Base-by-base conservation (phyloP, 2,888 invertebrate species). In the Harmothoe impar region DNA sequence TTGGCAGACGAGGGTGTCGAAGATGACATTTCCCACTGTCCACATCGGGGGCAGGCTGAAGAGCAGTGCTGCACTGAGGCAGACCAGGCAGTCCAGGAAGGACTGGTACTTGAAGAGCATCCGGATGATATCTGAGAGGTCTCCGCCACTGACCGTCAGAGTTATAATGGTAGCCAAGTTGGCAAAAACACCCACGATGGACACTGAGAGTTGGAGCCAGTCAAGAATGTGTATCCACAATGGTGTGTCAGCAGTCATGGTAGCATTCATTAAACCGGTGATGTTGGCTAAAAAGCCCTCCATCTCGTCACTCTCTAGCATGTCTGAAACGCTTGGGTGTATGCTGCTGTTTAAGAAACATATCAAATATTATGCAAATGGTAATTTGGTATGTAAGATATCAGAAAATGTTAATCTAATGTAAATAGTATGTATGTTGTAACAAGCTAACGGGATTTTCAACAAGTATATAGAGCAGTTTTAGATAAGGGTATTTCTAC, bases 51-150 rank as follows among this genome's bases (percentile, higher is more conserved):
- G 35, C 25, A 77, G 43, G 23, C 77, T 77, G 31, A 89, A 77
- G 10, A 89, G 35, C n/a, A 89, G 29, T 3, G 77, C 25, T n/a
- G 77, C 89, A 7, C 35, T 23, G 29, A 89, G 43, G 51, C 77
- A 89, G 20, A 31, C 31, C 29, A 72, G 31, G n/a, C 72, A 68
- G 51, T 89, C 89, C 23, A 89, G 33, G 0, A 77, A 23, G 7
- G 89, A 89, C 77, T 89, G 89, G 72, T 89, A 51, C 78, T 72
- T 89, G n/a, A 89, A 51, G n/a, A 89, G 52, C 35, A 89, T 89
- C 31, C 51, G 52, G n/a, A 89, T 89, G n/a, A 77, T 52, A 43
- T 68, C 29, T 35, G 89, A 72, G 25, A 89, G 77, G 29, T 29
- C 31, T 23, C 33, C 43, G 15, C 89, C 89, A 51, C 77, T 89